Percentiles rank a stretch among this genome's conserved stretches.
Conservation (phyloP, 53 echinoderm and acorn worm species). For the Crossaster papposus region DNA sequence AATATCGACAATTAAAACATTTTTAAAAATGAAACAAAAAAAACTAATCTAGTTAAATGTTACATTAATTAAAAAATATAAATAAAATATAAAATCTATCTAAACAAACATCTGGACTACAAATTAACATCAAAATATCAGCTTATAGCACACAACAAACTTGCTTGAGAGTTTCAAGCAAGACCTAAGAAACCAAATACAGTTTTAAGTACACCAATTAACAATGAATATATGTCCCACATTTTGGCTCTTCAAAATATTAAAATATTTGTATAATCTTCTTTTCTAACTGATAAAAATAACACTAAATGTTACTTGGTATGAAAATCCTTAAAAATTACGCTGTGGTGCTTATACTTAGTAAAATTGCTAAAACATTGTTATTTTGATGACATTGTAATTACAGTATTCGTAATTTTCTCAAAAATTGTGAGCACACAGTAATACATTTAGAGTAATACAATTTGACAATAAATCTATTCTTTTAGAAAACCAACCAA, state of each 20-base stretch:
- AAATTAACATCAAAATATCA: neutral
- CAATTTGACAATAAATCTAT: neutral
- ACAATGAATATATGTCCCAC: too few relatives aligned
- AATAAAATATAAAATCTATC: neutral
- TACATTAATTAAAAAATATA: neutral
- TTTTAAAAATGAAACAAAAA: neutral
- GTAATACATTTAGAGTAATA: neutral
- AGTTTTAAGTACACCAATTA: too few relatives aligned
- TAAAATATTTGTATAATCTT: too few relatives aligned
- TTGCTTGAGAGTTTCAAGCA: neutral
- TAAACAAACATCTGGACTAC: neutral
- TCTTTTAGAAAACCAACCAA: too few relatives aligned
- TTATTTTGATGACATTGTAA: neutral
- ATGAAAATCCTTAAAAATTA: too few relatives aligned
- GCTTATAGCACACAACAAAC: neutral
- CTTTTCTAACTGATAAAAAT: too few relatives aligned
- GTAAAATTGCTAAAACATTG: too few relatives aligned
- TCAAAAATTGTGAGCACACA: neutral
- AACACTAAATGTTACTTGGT: too few relatives aligned
- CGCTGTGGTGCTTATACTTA: too few relatives aligned
- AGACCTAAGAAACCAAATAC: neutral
- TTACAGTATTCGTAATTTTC: neutral
- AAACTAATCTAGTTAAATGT: too few relatives aligned
- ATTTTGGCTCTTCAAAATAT: too few relatives aligned
- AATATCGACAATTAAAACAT: neutral